Base-by-base conservation (phyloP, 2,797 vertebrate genomes). In the Fundulus diaphanus region DNA sequence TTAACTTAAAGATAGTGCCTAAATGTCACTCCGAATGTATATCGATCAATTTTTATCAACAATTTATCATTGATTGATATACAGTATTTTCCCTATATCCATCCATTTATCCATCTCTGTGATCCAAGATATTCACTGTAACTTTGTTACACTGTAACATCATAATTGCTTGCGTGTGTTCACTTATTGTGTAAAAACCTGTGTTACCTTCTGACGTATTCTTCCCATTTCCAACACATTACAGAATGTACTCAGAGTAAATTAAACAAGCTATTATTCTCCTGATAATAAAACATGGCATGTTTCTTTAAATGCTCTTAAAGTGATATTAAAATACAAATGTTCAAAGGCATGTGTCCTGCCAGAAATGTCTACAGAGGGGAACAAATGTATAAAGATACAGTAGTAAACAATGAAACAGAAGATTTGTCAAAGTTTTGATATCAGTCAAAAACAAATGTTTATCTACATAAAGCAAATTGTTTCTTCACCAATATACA, bases 71-170 rank as follows among this genome's bases (percentile, higher is more conserved):
- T 57, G 16, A 61, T 61, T 35, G 35, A 61, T 35, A 20, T 33
- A n/a, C n/a, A n/a, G n/a, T n/a, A 33, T 20, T 35, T 8, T 18
- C 15, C 46, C 15, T 9, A 16, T 49, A 46, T 49, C 35, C 52
- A 46, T 74, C 61, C 46, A 44, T 49, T 12, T 22, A 46, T 67
- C 15, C 68, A 59, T 51, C n/a, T 51, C 51, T 65, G 27, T 29
- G 13, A 11, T 46, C 44, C 44, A n/a, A n/a, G n/a, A n/a, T n/a
- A n/a, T n/a, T 56, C 11, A 56, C 54, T 56, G n/a, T 56, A 29
- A n/a, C n/a, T n/a, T 18, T 48, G 5, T 57, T 57, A 57, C 13
- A 31, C 54, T 31, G 27, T 31, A 57, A 31, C 5, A 29, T 29
- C 15, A 2, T 57, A 15, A 57, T 57, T 29, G 29, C 27, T 29